Conservation (phyloP, 1,140 invertebrate genomes). For the Hyles vespertilio region DNA sequence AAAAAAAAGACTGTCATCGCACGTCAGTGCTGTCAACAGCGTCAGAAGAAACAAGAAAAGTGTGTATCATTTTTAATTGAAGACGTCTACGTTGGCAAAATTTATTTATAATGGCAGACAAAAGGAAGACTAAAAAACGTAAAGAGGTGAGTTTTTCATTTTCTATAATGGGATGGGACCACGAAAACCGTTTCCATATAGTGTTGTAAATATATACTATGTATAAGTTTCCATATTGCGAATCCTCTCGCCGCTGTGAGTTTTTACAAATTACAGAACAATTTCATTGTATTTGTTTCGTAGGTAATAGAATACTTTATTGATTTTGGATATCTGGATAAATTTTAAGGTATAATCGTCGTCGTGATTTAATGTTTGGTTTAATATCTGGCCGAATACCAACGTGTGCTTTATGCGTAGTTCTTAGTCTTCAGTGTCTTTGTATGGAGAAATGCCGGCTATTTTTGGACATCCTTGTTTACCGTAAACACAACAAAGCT, state of each 20-base stretch:
- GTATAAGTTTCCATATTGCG: constrained; percentile 23
- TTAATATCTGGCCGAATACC: constrained; percentile 8
- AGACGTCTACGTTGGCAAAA: constrained; percentile 49
- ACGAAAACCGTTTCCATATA: constrained; percentile 7
- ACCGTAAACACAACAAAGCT: neutral
- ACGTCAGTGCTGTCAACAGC: neutral
- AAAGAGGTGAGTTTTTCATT: constrained; percentile 79
- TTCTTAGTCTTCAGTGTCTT: constrained; percentile 16
- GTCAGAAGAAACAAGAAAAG: constrained; percentile 25
- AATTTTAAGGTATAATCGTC: too few relatives aligned
- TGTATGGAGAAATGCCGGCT: constrained; percentile 15
- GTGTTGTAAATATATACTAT: constrained; percentile 22
- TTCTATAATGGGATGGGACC: too few relatives aligned
- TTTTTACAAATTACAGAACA: constrained; percentile 17
- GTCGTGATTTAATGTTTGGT: neutral
- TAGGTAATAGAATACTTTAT: too few relatives aligned
- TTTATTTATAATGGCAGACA: constrained; percentile 83
- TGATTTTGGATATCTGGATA: too few relatives aligned
- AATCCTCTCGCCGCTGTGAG: constrained; percentile 13
- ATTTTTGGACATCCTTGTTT: constrained; percentile 26
- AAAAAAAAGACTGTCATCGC: neutral
- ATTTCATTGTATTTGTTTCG: constrained; percentile 6
- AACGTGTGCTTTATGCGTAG: constrained; percentile 23
- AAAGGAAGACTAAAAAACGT: constrained; percentile 83
- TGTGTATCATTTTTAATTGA: constrained; percentile 34